Evolutionary conservation across 2,888 invertebrate species (phyloP).

Genomic region (Zonitis immaculata): DNA sequence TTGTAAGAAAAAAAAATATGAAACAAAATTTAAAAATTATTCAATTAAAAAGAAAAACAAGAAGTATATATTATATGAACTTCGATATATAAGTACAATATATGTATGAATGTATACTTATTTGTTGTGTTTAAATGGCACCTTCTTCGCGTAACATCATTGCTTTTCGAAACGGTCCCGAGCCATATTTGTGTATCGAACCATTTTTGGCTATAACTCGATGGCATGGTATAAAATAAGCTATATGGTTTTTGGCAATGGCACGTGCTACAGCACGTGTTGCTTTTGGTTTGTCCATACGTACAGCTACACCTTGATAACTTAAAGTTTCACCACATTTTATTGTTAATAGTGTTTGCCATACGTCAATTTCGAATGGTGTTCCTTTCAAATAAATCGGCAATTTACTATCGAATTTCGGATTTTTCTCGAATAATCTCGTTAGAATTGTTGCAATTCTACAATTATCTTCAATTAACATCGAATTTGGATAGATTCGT

Average conservation of each 20-base stretch:
- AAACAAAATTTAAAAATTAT: background rate
- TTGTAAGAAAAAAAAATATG: constrained; percentile 46
- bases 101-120: constrained; percentile 43
- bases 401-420: no score
- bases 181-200: constrained; percentile 37
- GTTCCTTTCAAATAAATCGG: constrained; percentile 39
- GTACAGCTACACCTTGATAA: constrained; percentile 40
- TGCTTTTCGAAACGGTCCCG: constrained; percentile 38
- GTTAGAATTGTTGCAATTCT: background rate
- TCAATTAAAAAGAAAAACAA: background rate
- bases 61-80: constrained; percentile 28
- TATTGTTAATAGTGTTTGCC: constrained; percentile 39
- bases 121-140: constrained; percentile 6
- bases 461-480: background rate
- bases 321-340: constrained; percentile 37
- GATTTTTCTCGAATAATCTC: constrained; percentile 1
- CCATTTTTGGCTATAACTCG: constrained; percentile 41
- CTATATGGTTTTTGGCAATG: constrained; percentile 41
- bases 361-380: constrained; percentile 40
- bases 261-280: constrained; percentile 44
- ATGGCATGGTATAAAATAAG: constrained; percentile 45
- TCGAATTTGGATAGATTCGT: constrained; percentile 6
- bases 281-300: constrained; percentile 40
- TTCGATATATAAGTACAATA: constrained; percentile 45
- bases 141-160: constrained; percentile 37